Percentiles rank a stretch among this genome's conserved stretches.
These are phyloP conservation scores for Eidolon dupreanum DNA, from an alignment of 2,797 vertebrate species.

Conservation along the genomic window DNA sequence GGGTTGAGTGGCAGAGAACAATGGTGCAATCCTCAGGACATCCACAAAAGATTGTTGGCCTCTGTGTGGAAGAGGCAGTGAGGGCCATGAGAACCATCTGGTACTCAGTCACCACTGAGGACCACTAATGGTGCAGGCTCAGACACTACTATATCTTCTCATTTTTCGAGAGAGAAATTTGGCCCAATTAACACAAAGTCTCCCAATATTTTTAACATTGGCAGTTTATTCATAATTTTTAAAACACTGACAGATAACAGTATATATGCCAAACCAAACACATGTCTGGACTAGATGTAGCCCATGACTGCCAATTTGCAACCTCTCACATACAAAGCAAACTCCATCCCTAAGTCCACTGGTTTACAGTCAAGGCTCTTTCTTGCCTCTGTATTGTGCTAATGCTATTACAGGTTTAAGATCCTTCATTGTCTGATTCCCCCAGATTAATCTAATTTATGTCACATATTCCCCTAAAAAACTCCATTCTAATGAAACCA, in stretches of 20 bases:
- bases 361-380: not conserved
- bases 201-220: not conserved
- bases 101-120: too few species aligned
- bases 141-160: not conserved
- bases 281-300: not conserved
- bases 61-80: not conserved
- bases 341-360: not conserved
- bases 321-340: not conserved
- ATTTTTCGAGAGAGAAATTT: not conserved
- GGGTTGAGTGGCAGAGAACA: not conserved
- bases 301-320: not conserved
- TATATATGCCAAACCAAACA: not conserved
- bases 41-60: not conserved
- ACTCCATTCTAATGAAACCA: not conserved
- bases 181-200: not conserved
- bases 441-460: not conserved
- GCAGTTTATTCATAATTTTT: not conserved
- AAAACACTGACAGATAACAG: not conserved
- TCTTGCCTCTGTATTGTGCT: not conserved
- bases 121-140: not conserved
- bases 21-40: fast-evolving
- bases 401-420: not conserved
- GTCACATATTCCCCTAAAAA: not conserved
- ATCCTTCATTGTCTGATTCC: not conserved
- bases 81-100: too few species aligned